Percentiles rank a stretch among this genome's conserved stretches.
Evolutionary conservation across 2,113 vertebrate species (phyloP).

Genomic region (Rhegmatorhina hoffmannsi): DNA sequence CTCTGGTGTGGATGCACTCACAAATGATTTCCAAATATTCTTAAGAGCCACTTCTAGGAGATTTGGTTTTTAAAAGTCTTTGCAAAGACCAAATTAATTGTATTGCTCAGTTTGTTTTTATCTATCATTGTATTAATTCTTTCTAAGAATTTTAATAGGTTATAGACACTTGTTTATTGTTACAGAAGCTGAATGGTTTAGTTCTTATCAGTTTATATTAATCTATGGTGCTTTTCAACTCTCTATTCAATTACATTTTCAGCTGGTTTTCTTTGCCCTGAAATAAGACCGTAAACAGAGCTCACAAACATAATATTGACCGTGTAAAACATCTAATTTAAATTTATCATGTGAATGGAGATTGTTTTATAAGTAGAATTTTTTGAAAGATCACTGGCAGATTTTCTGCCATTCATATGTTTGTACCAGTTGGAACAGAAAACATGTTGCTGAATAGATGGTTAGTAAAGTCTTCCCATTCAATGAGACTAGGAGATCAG

Average conservation of each 20-base stretch:
- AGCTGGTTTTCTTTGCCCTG: conserved; percentile 18
- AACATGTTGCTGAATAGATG: neutral
- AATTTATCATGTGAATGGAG: neutral
- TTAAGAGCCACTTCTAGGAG: neutral
- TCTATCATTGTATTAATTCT: conserved; percentile 15
- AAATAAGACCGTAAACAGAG: conserved; percentile 3
- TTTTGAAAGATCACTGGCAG: neutral
- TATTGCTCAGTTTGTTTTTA: neutral
- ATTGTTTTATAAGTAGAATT: neutral
- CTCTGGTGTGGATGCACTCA: neutral
- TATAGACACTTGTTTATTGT: neutral
- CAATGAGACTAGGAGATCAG: neutral
- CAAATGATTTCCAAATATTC: neutral
- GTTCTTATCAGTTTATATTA: conserved; percentile 9
- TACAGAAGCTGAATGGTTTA: neutral
- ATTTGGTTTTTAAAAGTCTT: neutral
- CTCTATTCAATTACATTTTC: conserved; percentile 13
- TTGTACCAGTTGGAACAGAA: neutral
- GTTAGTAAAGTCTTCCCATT: conserved; percentile 1
- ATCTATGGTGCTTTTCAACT: neutral
- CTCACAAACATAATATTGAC: neutral
- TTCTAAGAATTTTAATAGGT: conserved; percentile 7
- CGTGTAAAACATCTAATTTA: neutral
- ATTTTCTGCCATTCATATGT: neutral
- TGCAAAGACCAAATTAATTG: neutral